phyloP scores from a whole-genome alignment of 2,113 vertebrate species.

The Chelonoidis abingdonii region DNA sequence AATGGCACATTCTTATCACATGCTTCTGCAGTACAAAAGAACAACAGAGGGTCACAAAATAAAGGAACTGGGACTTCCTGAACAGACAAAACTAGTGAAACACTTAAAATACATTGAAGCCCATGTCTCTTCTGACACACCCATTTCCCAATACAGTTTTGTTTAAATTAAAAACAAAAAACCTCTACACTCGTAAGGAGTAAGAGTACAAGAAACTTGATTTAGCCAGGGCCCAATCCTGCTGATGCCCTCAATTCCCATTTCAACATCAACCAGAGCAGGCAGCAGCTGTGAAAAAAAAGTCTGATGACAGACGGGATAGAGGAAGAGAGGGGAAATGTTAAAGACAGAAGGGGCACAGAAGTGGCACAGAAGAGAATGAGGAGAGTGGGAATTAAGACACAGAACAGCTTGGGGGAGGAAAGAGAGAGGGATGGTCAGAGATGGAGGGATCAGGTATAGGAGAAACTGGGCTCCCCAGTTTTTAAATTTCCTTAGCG shows the following conservation, averaged over 20 bases:
- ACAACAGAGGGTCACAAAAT: background rate
- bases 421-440: background rate
- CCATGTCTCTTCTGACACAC: background rate
- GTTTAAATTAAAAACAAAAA: background rate
- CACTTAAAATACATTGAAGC: background rate
- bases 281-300: background rate
- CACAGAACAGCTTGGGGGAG: fast-evolving
- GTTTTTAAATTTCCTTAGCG: background rate
- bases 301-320: background rate
- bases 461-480: background rate
- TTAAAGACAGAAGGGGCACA: too few relatives aligned
- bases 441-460: background rate
- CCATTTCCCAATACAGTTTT: background rate
- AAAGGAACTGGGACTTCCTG: background rate
- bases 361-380: background rate
- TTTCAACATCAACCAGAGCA: background rate
- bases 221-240: background rate
- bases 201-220: background rate
- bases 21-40: background rate
- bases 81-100: background rate
- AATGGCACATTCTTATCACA: background rate
- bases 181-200: background rate
- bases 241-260: background rate
- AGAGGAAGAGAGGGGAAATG: background rate
- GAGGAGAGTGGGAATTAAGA: fast-evolving